These are phyloP conservation scores for Trematomus bernacchii DNA, from an alignment of 2,797 vertebrate species.

Conservation along the genomic window DNA sequence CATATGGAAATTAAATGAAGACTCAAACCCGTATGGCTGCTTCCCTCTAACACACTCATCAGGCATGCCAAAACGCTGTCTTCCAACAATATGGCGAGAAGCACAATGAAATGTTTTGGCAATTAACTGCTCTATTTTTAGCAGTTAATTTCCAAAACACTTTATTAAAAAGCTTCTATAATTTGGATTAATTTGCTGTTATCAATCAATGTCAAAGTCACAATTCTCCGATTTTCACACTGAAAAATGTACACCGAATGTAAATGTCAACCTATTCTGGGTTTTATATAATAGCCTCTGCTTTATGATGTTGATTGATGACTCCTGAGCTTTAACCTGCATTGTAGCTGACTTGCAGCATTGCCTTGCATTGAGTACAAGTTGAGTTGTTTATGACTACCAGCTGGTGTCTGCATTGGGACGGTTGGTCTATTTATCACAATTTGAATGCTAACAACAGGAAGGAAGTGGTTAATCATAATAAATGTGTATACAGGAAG, in stretches of 20 bases:
- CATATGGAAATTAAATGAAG: constrained; percentile 26
- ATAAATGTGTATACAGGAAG: constrained; percentile 30
- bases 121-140: background rate
- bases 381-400: constrained; percentile 50
- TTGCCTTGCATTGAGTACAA: constrained; percentile 26
- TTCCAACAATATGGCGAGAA: background rate
- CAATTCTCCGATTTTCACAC: background rate
- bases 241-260: constrained; percentile 3
- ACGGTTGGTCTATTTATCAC: constrained; percentile 40
- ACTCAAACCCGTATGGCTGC: constrained; percentile 23
- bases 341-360: constrained; percentile 43
- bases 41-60: constrained; percentile 14
- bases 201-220: background rate
- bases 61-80: background rate
- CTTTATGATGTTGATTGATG: constrained; percentile 50
- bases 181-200: constrained; percentile 3
- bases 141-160: background rate
- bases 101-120: background rate
- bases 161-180: background rate
- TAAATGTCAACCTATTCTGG: background rate
- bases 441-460: constrained; percentile 39
- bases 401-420: constrained; percentile 43
- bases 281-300: background rate
- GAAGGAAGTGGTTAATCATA: constrained; percentile 39
- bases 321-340: constrained; percentile 27